Conservation (phyloP, 2,888 invertebrate species). For the Hypomecis atomaria region DNA sequence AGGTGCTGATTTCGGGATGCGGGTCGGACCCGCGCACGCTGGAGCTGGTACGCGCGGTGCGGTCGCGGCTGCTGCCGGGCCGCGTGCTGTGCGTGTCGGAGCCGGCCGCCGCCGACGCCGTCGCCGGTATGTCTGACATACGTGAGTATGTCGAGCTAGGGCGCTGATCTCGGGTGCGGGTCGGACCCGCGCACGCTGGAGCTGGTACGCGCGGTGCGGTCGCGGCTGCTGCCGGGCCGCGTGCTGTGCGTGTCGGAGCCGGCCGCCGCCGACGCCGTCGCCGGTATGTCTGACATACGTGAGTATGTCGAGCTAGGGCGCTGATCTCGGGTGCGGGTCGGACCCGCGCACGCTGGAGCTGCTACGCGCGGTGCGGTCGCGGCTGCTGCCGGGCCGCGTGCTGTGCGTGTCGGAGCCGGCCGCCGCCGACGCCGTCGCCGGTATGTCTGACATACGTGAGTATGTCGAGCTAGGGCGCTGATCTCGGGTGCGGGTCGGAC, state of each 20-base stretch:
- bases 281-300: constrained; percentile 79
- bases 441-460: constrained; percentile 80
- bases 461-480: constrained; percentile 77
- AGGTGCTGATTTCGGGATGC: constrained; percentile 89
- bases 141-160: constrained; percentile 68
- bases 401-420: constrained; percentile 87
- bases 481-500: constrained; percentile 87
- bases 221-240: constrained; percentile 87
- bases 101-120: constrained; percentile 75
- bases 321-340: constrained; percentile 87
- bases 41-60: constrained; percentile 87
- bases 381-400: constrained; percentile 88
- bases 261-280: constrained; percentile 66
- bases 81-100: constrained; percentile 88
- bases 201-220: constrained; percentile 87
- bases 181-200: constrained; percentile 87
- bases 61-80: constrained; percentile 87
- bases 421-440: constrained; percentile 61
- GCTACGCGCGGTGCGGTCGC: constrained; percentile 86
- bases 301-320: constrained; percentile 74
- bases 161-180: constrained; percentile 88
- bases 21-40: constrained; percentile 86
- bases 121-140: constrained; percentile 74
- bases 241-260: constrained; percentile 88
- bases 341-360: constrained; percentile 88